Base-by-base conservation (phyloP, 2,797 vertebrate species). In the Sebastes iracundus region DNA sequence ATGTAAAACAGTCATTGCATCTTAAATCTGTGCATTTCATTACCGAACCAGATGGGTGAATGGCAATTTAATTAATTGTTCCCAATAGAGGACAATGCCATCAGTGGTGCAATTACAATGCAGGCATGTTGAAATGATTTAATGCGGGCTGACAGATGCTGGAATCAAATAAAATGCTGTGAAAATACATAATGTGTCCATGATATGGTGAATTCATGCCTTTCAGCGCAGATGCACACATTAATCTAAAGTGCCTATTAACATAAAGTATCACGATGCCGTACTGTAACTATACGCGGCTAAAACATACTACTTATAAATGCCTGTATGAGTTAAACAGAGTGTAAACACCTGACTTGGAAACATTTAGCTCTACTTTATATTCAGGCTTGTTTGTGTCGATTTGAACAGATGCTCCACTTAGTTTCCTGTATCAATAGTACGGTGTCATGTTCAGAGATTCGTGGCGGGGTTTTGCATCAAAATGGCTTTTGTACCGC, bases 131-230 rank as follows among this genome's bases (percentile, higher is more conserved):
- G 1, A 28, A 63, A 58, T 61, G 32, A 55, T 55, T 82, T 49
- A 72, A 52, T 5, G 61, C 66, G 28, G 1, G 4, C 59, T 59
- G 30, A 82, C 79, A 85, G 78, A 83, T 84, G 80, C 70, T 69
- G 64, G 53, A 61, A 56, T 65, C 2, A 62, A 38, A 72, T 22
- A 35, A 35, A 77, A 28, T 61, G 52, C 32, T 32, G 12, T 61
- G 59, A 1, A 33, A 72, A 80, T 7, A 11, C 32, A 42, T 49
- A 53, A 22, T 20, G 35, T 66, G 71, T 67, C 12, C n/a, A 67
- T 27, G 14, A 72, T 32, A 11, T 23, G 23, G 11, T 2, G 0
- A 46, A 46, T 1, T 12, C 72, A 69, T 80, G 7, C 27, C 27
- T 63, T 63, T 30, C 25, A 67, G 11, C 16, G 35, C 63, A 73